A percentile compares a stretch with the other conserved stretches of the same genome.
Conservation (phyloP, 2,888 invertebrate genomes). For the Stratiomys singularior region DNA sequence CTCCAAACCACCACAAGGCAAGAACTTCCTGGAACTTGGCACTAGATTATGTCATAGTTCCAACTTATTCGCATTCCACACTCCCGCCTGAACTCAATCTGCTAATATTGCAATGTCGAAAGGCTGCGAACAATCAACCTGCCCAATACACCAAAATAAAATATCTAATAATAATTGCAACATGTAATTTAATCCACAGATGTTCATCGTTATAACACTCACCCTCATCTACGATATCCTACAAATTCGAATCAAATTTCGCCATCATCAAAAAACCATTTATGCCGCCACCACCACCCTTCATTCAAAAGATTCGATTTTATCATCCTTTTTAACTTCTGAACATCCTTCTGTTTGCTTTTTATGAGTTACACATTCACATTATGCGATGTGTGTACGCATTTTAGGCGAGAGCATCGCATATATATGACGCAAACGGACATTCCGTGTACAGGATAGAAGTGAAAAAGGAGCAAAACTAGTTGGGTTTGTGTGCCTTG, state of each 20-base stretch:
- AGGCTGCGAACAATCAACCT: constrained; percentile 8
- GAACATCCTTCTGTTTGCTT: constrained; percentile 35
- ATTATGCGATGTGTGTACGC: background rate
- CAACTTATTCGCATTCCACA: no score
- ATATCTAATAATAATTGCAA: constrained; percentile 54
- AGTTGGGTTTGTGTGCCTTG: background rate
- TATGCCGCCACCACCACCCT: constrained; percentile 51
- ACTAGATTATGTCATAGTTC: no score
- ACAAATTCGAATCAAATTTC: constrained; percentile 62
- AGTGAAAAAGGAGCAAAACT: constrained; percentile 40
- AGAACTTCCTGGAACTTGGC: no score
- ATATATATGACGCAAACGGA: background rate
- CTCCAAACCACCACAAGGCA: no score
- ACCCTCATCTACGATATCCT: constrained; percentile 54
- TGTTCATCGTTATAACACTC: constrained; percentile 63
- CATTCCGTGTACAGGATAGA: background rate
- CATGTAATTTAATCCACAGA: constrained; percentile 67
- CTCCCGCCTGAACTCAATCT: no score
- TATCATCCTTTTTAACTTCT: constrained; percentile 26
- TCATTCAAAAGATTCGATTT: constrained; percentile 10
- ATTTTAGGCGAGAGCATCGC: background rate
- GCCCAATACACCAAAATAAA: constrained; percentile 44
- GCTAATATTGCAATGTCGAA: no score
- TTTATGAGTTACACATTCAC: constrained; percentile 17
- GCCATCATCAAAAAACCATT: constrained; percentile 64